Conservation (phyloP, 2,888 invertebrate genomes). For the Luperina nickerlii region DNA sequence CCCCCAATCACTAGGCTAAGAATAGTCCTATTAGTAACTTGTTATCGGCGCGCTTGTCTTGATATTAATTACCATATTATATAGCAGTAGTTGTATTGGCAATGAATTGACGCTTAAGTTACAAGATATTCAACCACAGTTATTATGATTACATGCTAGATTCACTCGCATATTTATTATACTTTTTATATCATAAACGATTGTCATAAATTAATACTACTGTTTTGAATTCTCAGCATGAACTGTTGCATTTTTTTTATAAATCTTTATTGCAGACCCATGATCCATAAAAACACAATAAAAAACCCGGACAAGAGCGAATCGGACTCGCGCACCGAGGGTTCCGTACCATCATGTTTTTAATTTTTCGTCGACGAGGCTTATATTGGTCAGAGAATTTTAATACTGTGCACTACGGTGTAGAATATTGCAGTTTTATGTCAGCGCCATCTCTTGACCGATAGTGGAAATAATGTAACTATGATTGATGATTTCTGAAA, state of each 20-base stretch:
- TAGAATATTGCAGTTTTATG: too few relatives aligned
- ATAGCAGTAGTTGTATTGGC: constrained; percentile 10
- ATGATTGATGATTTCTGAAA: too few relatives aligned
- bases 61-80: constrained; percentile 31
- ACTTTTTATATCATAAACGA: background rate
- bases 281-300: background rate
- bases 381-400: too few relatives aligned
- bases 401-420: too few relatives aligned
- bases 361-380: too few relatives aligned
- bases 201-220: background rate
- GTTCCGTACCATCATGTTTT: too few relatives aligned
- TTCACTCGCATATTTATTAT: background rate
- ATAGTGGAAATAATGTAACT: too few relatives aligned
- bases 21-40: background rate
- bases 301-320: background rate
- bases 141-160: background rate
- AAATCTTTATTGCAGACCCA: background rate
- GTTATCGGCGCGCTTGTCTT: background rate
- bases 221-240: background rate
- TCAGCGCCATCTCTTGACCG: too few relatives aligned
- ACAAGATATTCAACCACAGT: constrained; percentile 11
- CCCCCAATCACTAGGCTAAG: background rate
- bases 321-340: too few relatives aligned
- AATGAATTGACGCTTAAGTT: constrained; percentile 10
- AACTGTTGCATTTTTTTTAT: background rate